A percentile compares a stretch with the other conserved stretches of the same genome.
These are phyloP conservation scores for Tipula unca DNA, from an alignment of 2,888 invertebrate species.

Conservation along the genomic window DNA sequence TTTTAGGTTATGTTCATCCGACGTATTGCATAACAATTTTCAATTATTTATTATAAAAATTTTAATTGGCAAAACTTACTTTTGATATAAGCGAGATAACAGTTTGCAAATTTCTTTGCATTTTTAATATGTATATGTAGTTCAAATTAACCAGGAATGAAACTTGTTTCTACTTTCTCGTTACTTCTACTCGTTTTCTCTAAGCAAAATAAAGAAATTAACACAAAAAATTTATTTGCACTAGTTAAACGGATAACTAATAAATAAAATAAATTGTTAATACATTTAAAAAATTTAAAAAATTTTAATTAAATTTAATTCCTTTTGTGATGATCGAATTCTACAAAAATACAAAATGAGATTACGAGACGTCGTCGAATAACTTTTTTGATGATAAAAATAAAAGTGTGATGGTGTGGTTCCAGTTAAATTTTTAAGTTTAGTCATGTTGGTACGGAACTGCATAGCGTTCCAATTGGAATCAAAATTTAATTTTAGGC, in stretches of 20 bases:
- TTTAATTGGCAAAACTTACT: neutral
- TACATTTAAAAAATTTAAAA: neutral
- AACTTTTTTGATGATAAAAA: neutral
- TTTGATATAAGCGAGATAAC: neutral
- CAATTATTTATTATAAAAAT: neutral
- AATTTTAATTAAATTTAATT: neutral
- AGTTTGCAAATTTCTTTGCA: conserved; percentile 8
- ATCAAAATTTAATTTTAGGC: neutral
- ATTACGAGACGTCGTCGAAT: neutral
- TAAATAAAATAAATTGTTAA: neutral
- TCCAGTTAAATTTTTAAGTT: neutral
- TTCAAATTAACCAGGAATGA: neutral
- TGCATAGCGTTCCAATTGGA: neutral
- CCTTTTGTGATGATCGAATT: neutral
- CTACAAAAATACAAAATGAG: neutral
- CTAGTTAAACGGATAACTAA: neutral
- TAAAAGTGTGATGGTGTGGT: neutral
- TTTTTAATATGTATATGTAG: no score
- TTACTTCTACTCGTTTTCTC: neutral
- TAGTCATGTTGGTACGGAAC: neutral
- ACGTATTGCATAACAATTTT: conserved; percentile 15
- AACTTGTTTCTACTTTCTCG: neutral
- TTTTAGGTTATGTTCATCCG: neutral
- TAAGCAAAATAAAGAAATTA: neutral
- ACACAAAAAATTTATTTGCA: neutral